Base-by-base conservation (phyloP, 2,888 invertebrate species). In the Drosophila mayaguana region DNA sequence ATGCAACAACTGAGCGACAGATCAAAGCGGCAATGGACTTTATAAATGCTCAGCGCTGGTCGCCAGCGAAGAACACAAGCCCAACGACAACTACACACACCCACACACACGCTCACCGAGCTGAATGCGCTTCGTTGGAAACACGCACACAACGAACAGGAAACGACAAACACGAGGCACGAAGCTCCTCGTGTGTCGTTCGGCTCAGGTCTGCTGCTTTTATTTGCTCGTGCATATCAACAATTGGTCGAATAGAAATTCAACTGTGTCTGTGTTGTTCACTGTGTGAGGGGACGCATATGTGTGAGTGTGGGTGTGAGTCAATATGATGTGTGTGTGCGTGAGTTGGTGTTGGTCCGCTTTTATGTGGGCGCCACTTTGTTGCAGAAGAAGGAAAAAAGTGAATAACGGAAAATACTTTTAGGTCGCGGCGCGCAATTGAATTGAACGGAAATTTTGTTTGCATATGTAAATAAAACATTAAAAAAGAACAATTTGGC, bases 1-100 rank as follows among this genome's bases (percentile, higher is more conserved):
- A 83, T 90, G 88, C 89, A 91, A 89, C 90, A 91, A 91, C 91
- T 91, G 87, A 90, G 78, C 80, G 81, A 83, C 83, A 87, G 92
- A 91, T 91, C 91, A 84, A 78, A 87, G 80, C 77, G 73, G 75
- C 81, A 73, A 80, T 78, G 83, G 83, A 78, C 88, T 86, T 91
- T 92, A 83, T 88, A 89, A 88, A 73, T 61, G 77, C 74, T 73
- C 57, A 28, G 57, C 64, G 32, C 34, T 43, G 63, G 48, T 66
- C 45, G 64, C 61, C n/a, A 59, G 53, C 61, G 79, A 74, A 72
- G 74, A 78, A 71, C 50, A 67, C 63, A 64, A 55, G 16, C 20
- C 60, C 55, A 43, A 32, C 1, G 34, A 54, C 61, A 67, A 38
- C 45, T 8, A 20, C 51, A 51, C 51, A 48, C 59, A 73, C 7